A percentile compares a stretch with the other conserved stretches of the same genome.
Evolutionary conservation across 2,797 vertebrate species (phyloP).

Genomic region (Intellagama lesueurii): DNA sequence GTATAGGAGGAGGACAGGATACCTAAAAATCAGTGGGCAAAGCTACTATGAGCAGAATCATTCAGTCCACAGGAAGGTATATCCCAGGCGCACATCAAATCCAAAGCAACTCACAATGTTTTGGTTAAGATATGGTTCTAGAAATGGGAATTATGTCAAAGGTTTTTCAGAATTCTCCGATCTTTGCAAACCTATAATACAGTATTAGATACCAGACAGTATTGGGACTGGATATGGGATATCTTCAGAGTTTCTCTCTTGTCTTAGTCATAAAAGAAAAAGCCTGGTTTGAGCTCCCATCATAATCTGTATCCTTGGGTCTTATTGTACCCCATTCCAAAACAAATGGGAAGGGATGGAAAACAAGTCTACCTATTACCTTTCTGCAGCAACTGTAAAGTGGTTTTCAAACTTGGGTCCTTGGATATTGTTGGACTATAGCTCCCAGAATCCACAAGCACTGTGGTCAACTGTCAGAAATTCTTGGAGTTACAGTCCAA

Average conservation of each 20-base stretch:
- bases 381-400: neutral
- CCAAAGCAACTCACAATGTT: neutral
- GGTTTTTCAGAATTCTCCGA: neutral
- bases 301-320: neutral
- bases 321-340: neutral
- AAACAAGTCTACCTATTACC: neutral
- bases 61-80: neutral
- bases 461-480: neutral
- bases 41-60: neutral
- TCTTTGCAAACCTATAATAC: neutral
- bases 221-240: neutral
- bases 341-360: neutral
- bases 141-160: neutral
- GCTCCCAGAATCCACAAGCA: neutral
- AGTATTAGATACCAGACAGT: neutral
- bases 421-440: neutral
- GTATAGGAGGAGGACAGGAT: neutral
- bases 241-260: neutral
- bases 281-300: neutral
- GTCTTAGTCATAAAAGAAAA: neutral
- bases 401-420: neutral
- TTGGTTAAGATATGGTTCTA: neutral
- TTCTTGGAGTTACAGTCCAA: neutral
- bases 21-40: neutral
- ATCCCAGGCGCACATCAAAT: neutral